These are phyloP conservation scores for Beroe forskalii DNA, from an alignment of 37 sponge, comb jelly and placozoan species.

Conservation along the genomic window DNA sequence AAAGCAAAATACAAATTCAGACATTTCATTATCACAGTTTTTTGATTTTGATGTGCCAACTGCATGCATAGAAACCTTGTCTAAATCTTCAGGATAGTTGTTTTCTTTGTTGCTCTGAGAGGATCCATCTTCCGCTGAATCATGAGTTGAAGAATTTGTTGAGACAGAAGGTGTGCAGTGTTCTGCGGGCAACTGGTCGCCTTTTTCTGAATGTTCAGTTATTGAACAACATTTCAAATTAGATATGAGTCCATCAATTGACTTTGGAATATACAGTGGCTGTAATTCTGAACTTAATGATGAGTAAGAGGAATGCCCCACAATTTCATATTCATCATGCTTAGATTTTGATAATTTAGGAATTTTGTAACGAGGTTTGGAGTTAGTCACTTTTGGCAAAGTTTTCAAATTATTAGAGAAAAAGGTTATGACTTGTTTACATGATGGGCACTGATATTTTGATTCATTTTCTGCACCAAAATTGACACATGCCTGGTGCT, in stretches of 20 bases:
- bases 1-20: not conserved
- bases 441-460: constrained; percentile 29
- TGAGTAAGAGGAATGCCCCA: not conserved
- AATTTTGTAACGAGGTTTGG: not conserved
- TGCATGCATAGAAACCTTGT: not conserved
- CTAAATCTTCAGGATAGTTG: not conserved
- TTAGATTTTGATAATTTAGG: constrained; percentile 14
- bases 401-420: not conserved
- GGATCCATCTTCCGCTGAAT: not conserved
- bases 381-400: not conserved
- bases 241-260: not conserved
- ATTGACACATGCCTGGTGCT: constrained; percentile 20
- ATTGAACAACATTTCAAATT: not conserved
- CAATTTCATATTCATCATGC: not conserved
- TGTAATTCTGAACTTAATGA: not conserved
- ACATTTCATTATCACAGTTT: not conserved
- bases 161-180: not conserved
- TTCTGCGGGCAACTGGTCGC: not conserved
- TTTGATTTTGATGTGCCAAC: not conserved
- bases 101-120: not conserved
- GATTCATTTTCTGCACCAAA: constrained; percentile 20
- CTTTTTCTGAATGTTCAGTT: not conserved
- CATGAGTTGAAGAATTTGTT: not conserved
- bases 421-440: not conserved
- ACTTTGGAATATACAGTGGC: constrained; percentile 25